These are phyloP conservation scores for Clarias batrachus DNA, from an alignment of 2,113 vertebrate genomes.

Conservation along the genomic window DNA sequence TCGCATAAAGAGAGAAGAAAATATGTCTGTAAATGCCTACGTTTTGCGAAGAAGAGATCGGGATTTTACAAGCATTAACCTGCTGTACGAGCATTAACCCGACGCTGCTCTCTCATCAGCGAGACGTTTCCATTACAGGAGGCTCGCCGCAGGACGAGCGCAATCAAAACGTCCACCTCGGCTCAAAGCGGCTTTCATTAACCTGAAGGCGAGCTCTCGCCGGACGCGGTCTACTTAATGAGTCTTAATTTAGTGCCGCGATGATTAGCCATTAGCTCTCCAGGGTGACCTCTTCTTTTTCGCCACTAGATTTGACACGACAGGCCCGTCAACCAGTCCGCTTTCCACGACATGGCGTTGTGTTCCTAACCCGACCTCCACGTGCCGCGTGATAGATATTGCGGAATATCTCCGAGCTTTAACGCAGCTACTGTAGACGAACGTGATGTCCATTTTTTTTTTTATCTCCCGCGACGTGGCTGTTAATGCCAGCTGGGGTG, in stretches of 20 bases:
- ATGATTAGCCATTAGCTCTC: conserved; percentile 52
- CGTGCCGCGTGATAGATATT: background rate
- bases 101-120: background rate
- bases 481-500: background rate
- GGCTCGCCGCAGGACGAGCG: conserved; percentile 5
- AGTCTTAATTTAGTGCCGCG: conserved; percentile 48
- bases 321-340: conserved; percentile 10
- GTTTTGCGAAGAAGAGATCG: background rate
- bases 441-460: background rate
- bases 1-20: background rate
- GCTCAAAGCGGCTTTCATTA: conserved; percentile 45
- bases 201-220: conserved; percentile 32
- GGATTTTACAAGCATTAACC: background rate
- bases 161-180: conserved; percentile 38
- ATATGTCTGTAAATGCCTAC: background rate
- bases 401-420: background rate
- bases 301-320: conserved; percentile 28
- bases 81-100: conserved; percentile 17
- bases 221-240: conserved; percentile 49
- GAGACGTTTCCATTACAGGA: background rate
- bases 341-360: background rate
- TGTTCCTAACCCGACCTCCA: background rate
- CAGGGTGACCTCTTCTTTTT: conserved; percentile 48
- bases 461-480: background rate
- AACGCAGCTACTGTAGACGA: background rate